Evolutionary conservation across 2,797 vertebrate genomes (phyloP).

Genomic region (Pagetopsis macropterus): DNA sequence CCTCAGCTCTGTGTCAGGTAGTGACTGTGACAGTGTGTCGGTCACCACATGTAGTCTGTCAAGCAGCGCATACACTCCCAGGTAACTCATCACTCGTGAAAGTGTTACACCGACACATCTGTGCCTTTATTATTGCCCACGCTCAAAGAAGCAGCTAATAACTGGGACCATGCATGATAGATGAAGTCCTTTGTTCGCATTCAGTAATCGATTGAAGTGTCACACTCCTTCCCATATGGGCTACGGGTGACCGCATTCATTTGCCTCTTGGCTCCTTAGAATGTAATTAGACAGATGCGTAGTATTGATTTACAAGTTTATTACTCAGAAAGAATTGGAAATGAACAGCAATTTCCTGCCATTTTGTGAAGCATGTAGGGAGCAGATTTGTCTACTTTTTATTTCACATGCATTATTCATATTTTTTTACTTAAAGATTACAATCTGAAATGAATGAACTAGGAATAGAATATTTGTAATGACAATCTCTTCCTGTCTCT

Average conservation of each 20-base stretch:
- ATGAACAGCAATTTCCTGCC: background rate
- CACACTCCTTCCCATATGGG: conserved; percentile 17
- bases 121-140: background rate
- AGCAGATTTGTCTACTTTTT: conserved; percentile 4
- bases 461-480: background rate
- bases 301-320: background rate
- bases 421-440: background rate
- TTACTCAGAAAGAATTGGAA: background rate
- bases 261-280: conserved; percentile 2
- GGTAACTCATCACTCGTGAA: conserved; percentile 81
- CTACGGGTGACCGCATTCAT: conserved; percentile 30
- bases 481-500: conserved; percentile 18
- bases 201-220: conserved; percentile 30
- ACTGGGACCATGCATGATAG: background rate
- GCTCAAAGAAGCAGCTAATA: background rate
- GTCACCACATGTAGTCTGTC: conserved; percentile 95
- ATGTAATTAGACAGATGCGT: conserved; percentile 29
- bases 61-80: conserved; percentile 90
- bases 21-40: conserved; percentile 94
- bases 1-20: conserved; percentile 92
- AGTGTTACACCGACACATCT: conserved; percentile 29
- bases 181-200: conserved; percentile 22
- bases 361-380: conserved; percentile 6
- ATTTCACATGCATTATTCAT: background rate
- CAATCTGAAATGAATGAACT: background rate